Percentiles rank a stretch among this genome's conserved stretches.
These are phyloP conservation scores for Amblyteles armatorius DNA, from an alignment of 2,888 invertebrate genomes.

Conservation along the genomic window DNA sequence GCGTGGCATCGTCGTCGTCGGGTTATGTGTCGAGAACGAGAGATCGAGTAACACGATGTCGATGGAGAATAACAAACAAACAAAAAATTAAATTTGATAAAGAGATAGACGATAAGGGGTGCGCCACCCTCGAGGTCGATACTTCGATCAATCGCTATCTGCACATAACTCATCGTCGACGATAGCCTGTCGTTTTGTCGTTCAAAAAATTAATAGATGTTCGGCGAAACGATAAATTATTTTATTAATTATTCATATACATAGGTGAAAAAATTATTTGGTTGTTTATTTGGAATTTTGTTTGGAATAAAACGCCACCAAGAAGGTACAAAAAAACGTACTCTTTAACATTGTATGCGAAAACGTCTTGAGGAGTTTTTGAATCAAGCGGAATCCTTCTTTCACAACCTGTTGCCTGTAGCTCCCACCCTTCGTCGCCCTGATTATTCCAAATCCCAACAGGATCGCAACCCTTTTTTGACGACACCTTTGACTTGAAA, in stretches of 20 bases:
- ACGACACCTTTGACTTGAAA: neutral
- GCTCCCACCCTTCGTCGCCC: neutral
- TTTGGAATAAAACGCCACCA: neutral
- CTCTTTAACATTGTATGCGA: neutral
- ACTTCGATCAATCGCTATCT: slow-evolving; percentile 3
- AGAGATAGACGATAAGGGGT: slow-evolving; percentile 38
- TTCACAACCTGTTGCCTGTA: neutral
- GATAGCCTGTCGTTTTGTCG: slow-evolving; percentile 17
- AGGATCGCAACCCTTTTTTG: neutral
- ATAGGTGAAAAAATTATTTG: neutral
- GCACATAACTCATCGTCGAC: slow-evolving; percentile 21
- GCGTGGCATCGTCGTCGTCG: slow-evolving; percentile 45
- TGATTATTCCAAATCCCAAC: neutral
- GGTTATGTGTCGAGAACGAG: slow-evolving; percentile 10
- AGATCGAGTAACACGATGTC: slow-evolving; percentile 13
- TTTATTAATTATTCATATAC: neutral
- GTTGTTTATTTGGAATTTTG: too few species aligned
- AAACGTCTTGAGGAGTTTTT: neutral
- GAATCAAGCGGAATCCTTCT: neutral
- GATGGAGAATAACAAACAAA: neutral
- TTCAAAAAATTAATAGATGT: neutral
- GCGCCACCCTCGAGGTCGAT: slow-evolving; percentile 48
- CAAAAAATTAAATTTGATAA: neutral
- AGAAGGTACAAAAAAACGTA: neutral
- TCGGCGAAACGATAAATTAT: neutral